These are phyloP conservation scores for Australoheros facetus DNA, from an alignment of 2,797 vertebrate genomes.

Conservation along the genomic window DNA sequence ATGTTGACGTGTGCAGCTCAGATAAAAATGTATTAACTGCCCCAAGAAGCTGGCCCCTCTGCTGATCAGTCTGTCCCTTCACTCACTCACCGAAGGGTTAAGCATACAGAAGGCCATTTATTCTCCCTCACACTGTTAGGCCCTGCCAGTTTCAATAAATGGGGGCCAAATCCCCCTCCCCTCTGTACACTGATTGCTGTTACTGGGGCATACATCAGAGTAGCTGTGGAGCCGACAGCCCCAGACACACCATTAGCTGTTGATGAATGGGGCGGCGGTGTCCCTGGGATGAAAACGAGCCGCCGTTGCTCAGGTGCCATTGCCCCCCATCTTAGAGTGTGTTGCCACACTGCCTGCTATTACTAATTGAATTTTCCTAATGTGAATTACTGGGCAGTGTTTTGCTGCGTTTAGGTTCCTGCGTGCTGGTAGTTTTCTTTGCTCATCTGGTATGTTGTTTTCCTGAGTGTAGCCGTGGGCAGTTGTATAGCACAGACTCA, in stretches of 20 bases:
- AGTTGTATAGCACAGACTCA: neutral
- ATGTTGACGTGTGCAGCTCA: neutral
- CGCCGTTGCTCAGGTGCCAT: slow-evolving; percentile 29
- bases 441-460: neutral
- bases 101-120: slow-evolving; percentile 22
- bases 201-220: slow-evolving; percentile 64
- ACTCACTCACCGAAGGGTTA: slow-evolving; percentile 25
- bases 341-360: neutral
- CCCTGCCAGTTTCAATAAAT: slow-evolving; percentile 63
- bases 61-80: neutral
- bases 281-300: slow-evolving; percentile 16
- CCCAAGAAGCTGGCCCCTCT: neutral
- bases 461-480: neutral
- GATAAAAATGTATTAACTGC: neutral
- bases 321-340: neutral
- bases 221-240: slow-evolving; percentile 49
- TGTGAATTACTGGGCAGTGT: slow-evolving; percentile 6
- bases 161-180: slow-evolving; percentile 7
- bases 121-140: slow-evolving; percentile 15
- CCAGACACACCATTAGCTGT: slow-evolving; percentile 49
- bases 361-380: slow-evolving; percentile 30
- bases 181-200: slow-evolving; percentile 28
- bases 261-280: slow-evolving; percentile 61
- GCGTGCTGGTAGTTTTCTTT: neutral
- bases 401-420: neutral